Conservation (phyloP, 2,888 invertebrate species). For the Drosophila macrospina region DNA sequence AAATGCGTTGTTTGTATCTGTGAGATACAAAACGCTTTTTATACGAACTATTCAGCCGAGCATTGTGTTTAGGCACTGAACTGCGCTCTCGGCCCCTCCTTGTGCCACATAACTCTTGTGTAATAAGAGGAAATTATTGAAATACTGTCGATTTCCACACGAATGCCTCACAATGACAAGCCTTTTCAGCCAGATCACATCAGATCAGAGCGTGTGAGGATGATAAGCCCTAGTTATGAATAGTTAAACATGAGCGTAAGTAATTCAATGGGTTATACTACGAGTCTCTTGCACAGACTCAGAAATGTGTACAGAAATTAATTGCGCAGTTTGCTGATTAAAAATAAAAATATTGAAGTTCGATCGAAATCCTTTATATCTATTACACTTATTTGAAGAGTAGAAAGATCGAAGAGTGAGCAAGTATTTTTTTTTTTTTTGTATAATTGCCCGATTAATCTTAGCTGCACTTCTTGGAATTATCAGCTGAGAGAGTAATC, state of each 20-base stretch:
- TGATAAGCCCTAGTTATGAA: conserved; percentile 37
- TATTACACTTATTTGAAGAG: too few species aligned
- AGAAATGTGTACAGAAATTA: neutral
- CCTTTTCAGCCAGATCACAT: conserved; percentile 17
- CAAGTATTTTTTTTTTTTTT: too few species aligned
- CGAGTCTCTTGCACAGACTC: neutral
- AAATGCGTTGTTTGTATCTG: conserved; percentile 24
- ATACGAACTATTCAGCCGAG: conserved; percentile 21
- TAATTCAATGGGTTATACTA: conserved; percentile 24
- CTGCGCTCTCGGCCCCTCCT: conserved; percentile 31
- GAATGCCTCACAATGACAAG: conserved; percentile 55
- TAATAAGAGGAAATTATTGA: conserved; percentile 65
- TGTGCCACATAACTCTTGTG: conserved; percentile 15
- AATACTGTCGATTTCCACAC: conserved; percentile 71
- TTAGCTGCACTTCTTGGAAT: too few species aligned
- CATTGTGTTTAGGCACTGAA: conserved; percentile 61
- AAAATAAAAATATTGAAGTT: neutral
- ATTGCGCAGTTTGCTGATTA: neutral
- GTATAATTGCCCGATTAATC: too few species aligned
- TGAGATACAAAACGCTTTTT: conserved; percentile 41
- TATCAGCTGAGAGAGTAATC: too few species aligned
- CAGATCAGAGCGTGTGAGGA: conserved; percentile 41
- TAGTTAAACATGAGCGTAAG: conserved; percentile 23
- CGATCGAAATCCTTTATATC: too few species aligned
- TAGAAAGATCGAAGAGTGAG: too few species aligned